Evolutionary conservation across 2,888 invertebrate genomes (phyloP), one percentile per base, ranked within the genome.

Genomic region (Diogma glabrata): DNA sequence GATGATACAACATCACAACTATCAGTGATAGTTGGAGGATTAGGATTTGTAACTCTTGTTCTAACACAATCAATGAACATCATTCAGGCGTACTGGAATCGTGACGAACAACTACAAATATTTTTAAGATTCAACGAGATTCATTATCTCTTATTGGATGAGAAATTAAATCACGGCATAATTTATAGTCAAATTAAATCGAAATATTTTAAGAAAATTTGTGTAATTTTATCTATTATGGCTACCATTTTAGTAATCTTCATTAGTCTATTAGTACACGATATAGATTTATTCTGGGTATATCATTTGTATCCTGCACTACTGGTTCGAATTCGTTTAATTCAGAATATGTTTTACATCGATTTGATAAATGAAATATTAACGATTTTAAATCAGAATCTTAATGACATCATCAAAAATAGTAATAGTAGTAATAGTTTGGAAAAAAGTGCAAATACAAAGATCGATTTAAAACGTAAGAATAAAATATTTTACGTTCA

Each of bases 281-380:
- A 47, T 23, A 16, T 28, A 17, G 22, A 45, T 38, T 24, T 16
- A 10, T 51, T 49, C 36, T 47, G 36, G n/a, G 22, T 20, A 12
- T 52, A 53, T 47, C 28, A 43, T 12, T 46, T 52, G 24, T 9
- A 46, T n/a, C 45, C 52, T 1, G 36, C 40, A 3, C 19, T 47
- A 14, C 28, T 50, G 3, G 17, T 52, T 14, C 51, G 52, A 30
- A 57, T 64, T 14, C 64, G 64, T 2, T 62, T 60, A 28, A 50
- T 62, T 0, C 67, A 67, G 51, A 51, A 53, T 40, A 55, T 56
- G 28, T 50, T 53, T n/a, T 58, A 56, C 33, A 54, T 57, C 8
- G 53, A 52, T 43, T 48, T 58, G 22, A 40, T 55, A 6, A 52
- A 50, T 28, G 56, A 56, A 19, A 51, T 54, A 19, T 38, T 58